Percentiles rank a stretch among this genome's conserved stretches.
Evolutionary conservation across 2,888 invertebrate genomes (phyloP).

Genomic region (Molanna angustata): DNA sequence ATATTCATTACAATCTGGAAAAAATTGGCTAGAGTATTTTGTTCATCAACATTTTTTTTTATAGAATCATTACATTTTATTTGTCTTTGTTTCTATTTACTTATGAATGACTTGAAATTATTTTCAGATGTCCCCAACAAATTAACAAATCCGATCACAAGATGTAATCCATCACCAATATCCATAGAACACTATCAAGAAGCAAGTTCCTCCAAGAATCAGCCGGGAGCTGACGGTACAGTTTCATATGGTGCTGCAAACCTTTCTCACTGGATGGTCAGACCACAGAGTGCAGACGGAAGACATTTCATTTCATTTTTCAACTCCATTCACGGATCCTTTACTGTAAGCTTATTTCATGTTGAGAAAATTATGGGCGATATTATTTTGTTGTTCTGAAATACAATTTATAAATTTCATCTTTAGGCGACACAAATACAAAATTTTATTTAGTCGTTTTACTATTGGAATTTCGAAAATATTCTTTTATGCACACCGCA

Average conservation of each 20-base stretch:
- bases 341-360: slow-evolving; percentile 46
- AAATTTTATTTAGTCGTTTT: too few relatives aligned
- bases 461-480: too few relatives aligned
- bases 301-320: slow-evolving; percentile 53
- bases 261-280: slow-evolving; percentile 43
- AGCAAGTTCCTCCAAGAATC: slow-evolving; percentile 14
- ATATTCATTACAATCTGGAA: too few relatives aligned
- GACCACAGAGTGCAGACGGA: slow-evolving; percentile 53
- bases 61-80: too few relatives aligned
- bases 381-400: too few relatives aligned
- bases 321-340: slow-evolving; percentile 44
- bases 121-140: slow-evolving; percentile 27
- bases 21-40: too few relatives aligned
- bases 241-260: slow-evolving; percentile 39
- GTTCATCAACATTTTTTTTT: too few relatives aligned
- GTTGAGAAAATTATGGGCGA: too few relatives aligned
- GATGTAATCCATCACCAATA: slow-evolving; percentile 26
- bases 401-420: too few relatives aligned
- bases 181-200: slow-evolving; percentile 18
- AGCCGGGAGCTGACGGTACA: slow-evolving; percentile 11
- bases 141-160: slow-evolving; percentile 17
- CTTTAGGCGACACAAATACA: too few relatives aligned
- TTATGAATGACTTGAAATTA: slow-evolving; percentile 2
- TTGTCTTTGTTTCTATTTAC: too few relatives aligned
- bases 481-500: too few relatives aligned